These are phyloP conservation scores for Sesia apiformis DNA, from an alignment of 2,888 invertebrate genomes.

Conservation along the genomic window DNA sequence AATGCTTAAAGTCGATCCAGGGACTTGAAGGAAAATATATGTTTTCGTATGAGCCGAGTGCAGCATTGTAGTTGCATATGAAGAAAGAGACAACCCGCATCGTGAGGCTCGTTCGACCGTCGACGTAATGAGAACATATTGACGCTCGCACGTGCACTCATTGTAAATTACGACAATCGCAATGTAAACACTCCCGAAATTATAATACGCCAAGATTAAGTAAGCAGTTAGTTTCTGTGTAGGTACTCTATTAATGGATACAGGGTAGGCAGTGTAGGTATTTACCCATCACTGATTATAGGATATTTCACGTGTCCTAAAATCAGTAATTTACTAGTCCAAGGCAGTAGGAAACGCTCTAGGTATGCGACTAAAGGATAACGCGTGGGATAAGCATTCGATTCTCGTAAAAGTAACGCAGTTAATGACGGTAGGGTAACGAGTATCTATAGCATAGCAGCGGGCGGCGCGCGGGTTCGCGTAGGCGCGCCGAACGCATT, in stretches of 20 bases:
- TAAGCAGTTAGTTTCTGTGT: not conserved
- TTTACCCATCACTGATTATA: too few relatives aligned
- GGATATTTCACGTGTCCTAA: too few relatives aligned
- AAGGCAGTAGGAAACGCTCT: too few relatives aligned
- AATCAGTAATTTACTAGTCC: too few relatives aligned
- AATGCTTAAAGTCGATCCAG: too few relatives aligned
- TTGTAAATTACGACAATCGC: constrained; percentile 6
- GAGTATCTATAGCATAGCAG: constrained; percentile 10
- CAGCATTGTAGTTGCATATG: not conserved
- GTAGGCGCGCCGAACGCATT: constrained; percentile 45
- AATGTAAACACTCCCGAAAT: constrained; percentile 1
- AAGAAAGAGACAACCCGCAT: constrained; percentile 13
- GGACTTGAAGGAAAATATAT: too few relatives aligned
- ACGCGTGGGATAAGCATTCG: not conserved
- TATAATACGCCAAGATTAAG: not conserved
- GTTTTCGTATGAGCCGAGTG: too few relatives aligned
- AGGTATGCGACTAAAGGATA: not conserved
- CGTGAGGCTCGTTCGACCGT: constrained; percentile 4
- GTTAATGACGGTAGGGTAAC: constrained; percentile 19
- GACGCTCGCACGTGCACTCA: constrained; percentile 12
- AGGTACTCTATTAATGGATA: too few relatives aligned
- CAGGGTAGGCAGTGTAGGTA: too few relatives aligned
- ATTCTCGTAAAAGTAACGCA: not conserved
- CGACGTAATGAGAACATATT: constrained; percentile 9
- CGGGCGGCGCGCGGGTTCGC: constrained; percentile 36